These are phyloP conservation scores for Vidua chalybeata DNA, from an alignment of 2,113 vertebrate species.

Conservation along the genomic window DNA sequence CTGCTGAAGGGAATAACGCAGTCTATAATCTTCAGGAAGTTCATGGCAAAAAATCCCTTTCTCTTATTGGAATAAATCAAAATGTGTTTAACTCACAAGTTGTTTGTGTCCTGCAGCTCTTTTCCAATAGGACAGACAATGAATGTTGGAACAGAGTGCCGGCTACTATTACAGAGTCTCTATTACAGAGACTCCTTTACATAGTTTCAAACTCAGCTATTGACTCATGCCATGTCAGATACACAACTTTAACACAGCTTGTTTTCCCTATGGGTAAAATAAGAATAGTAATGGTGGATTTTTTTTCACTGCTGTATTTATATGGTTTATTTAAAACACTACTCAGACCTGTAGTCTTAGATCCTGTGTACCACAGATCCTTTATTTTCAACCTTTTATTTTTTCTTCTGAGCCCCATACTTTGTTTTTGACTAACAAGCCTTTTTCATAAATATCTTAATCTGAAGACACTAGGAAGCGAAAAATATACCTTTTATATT, in stretches of 20 bases:
- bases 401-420: neutral
- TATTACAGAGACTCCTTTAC: neutral
- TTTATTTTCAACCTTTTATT: neutral
- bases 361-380: neutral
- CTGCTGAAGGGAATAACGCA: constrained; percentile 19
- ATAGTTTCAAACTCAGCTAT: neutral
- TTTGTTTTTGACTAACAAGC: neutral
- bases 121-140: neutral
- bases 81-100: neutral
- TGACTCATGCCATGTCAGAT: neutral
- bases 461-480: neutral
- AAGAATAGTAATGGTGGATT: rapidly evolving
- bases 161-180: neutral
- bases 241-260: neutral
- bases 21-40: neutral
- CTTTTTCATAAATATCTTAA: neutral
- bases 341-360: neutral
- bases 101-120: neutral
- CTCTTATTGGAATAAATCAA: constrained; percentile 2
- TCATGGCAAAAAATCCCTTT: neutral
- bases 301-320: neutral
- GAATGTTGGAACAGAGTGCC: neutral
- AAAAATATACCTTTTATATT: neutral
- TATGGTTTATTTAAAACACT: neutral
- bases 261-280: neutral